phyloP scores from a whole-genome alignment of 2,113 vertebrate genomes.

The Halcyon malimbica region DNA sequence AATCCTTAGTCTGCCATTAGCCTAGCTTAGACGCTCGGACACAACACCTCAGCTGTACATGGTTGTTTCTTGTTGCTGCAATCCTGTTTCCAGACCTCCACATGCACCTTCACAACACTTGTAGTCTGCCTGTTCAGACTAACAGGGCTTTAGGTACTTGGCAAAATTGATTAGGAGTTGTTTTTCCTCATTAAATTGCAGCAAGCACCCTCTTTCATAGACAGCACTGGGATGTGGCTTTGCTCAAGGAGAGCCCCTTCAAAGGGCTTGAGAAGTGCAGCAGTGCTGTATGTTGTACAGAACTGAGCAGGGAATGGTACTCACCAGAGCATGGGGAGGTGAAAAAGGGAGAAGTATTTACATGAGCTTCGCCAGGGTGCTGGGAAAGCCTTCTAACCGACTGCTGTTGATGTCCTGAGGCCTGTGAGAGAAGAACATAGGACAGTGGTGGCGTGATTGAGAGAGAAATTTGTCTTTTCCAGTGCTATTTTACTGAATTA shows the following conservation, averaged over 20 bases:
- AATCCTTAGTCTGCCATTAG: background rate
- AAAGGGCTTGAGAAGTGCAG: background rate
- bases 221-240: background rate
- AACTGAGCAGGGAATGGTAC: background rate
- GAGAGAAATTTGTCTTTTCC: background rate
- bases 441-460: background rate
- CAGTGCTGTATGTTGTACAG: background rate
- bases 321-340: conserved; percentile 10
- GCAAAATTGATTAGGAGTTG: background rate
- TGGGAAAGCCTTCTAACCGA: background rate
- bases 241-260: background rate
- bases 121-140: background rate
- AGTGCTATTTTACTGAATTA: background rate
- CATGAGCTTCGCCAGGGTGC: conserved; percentile 36
- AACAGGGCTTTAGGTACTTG: background rate
- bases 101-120: background rate
- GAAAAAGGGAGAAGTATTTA: conserved; percentile 17
- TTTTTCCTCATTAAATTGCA: background rate
- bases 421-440: background rate
- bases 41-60: background rate
- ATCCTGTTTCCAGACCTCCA: background rate
- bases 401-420: conserved; percentile 9
- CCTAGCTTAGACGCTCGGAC: background rate
- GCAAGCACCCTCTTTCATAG: background rate
- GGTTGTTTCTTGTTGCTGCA: background rate